A percentile compares a stretch with the other conserved stretches of the same genome.
These are phyloP conservation scores for Streptopelia turtur DNA, from an alignment of 2,797 vertebrate genomes.

Conservation along the genomic window DNA sequence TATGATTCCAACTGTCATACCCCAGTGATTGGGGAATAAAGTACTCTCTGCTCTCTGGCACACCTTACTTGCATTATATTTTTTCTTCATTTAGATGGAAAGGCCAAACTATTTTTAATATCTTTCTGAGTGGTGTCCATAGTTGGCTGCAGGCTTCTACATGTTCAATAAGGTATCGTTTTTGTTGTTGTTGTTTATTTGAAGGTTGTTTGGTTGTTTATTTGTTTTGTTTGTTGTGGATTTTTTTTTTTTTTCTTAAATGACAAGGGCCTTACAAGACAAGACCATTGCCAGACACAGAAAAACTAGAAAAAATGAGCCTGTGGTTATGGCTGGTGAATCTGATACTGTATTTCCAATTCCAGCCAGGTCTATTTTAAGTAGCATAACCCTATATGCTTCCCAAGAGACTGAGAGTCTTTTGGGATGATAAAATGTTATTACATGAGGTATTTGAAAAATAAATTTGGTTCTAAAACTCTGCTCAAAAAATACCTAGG, in stretches of 20 bases:
- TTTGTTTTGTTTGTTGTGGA: no score
- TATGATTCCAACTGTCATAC: background rate
- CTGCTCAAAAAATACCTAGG: background rate
- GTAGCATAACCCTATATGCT: background rate
- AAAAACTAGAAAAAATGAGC: background rate
- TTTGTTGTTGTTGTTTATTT: background rate
- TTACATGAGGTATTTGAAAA: background rate
- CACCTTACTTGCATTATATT: background rate
- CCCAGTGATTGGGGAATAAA: background rate
- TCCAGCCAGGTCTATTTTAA: background rate
- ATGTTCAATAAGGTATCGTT: rapidly evolving
- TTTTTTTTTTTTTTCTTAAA: background rate
- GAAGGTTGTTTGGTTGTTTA: no score
- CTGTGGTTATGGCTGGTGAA: background rate
- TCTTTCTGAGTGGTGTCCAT: background rate
- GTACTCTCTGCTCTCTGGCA: background rate
- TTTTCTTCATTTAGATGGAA: background rate
- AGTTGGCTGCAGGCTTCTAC: background rate
- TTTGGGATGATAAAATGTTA: background rate
- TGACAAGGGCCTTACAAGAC: rapidly evolving
- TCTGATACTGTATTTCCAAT: background rate
- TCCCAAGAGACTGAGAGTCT: background rate
- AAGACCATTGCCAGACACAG: background rate
- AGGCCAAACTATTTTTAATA: background rate
- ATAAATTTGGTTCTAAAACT: background rate